These are phyloP conservation scores for Ciconia maguari DNA, from an alignment of 2,113 vertebrate species.

Conservation along the genomic window DNA sequence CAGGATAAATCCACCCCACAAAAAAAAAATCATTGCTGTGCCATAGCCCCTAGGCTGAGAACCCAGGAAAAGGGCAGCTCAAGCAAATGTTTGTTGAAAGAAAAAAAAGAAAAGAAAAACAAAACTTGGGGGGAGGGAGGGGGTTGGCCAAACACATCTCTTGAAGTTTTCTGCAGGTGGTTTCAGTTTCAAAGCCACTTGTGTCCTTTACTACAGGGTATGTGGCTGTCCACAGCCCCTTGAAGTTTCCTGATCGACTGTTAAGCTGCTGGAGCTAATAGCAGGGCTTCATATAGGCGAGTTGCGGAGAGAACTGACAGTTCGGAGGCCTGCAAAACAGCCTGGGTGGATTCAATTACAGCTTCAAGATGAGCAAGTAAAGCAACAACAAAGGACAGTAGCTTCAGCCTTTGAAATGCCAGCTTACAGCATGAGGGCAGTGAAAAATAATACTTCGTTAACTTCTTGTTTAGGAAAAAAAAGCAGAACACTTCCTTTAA, in stretches of 20 bases:
- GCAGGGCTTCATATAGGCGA: background rate
- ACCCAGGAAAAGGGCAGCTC: background rate
- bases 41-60: background rate
- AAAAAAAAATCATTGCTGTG: background rate
- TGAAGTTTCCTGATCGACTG: background rate
- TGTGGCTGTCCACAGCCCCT: slow-evolving; percentile 17
- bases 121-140: background rate
- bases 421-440: background rate
- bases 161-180: background rate
- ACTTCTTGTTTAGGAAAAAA: slow-evolving; percentile 17
- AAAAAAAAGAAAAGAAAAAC: background rate
- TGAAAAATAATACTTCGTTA: background rate
- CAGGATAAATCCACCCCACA: background rate
- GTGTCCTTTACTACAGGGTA: background rate
- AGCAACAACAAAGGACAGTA: background rate
- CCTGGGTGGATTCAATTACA: background rate
- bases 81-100: background rate
- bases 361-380: background rate
- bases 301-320: background rate
- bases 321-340: background rate
- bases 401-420: background rate
- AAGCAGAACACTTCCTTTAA: background rate
- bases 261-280: background rate
- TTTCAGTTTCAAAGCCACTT: background rate
- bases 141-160: background rate